Evolutionary conservation across 2,113 vertebrate species (phyloP).

Genomic region (Halcyon malimbica): DNA sequence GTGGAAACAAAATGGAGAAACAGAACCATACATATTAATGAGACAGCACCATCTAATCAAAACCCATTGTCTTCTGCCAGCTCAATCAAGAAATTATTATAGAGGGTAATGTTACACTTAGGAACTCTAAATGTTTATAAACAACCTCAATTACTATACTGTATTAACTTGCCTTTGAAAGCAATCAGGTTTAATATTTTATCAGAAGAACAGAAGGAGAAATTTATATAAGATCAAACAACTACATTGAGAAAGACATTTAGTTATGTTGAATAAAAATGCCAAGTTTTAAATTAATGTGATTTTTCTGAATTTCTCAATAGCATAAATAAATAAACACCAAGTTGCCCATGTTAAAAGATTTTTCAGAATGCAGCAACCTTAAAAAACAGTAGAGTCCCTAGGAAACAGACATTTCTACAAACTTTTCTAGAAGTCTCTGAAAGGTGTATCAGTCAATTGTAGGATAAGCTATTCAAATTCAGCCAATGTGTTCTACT

Average conservation of each 20-base stretch:
- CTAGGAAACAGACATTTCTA: background rate
- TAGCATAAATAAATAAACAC: background rate
- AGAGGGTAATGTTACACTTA: conserved; percentile 60
- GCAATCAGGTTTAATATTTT: conserved; percentile 61
- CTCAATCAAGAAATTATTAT: conserved; percentile 67
- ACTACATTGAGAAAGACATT: background rate
- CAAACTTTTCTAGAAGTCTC: background rate
- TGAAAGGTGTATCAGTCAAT: background rate
- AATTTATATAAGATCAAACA: conserved; percentile 14
- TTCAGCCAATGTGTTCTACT: background rate
- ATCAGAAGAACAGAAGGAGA: conserved; percentile 6
- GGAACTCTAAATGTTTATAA: conserved; percentile 67
- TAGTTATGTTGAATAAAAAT: background rate
- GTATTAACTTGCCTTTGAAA: conserved; percentile 28
- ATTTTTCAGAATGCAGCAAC: background rate
- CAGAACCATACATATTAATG: conserved; percentile 58
- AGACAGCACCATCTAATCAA: conserved; percentile 55
- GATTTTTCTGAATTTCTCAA: background rate
- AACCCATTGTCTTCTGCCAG: conserved; percentile 47
- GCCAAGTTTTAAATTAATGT: background rate
- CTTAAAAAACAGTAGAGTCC: background rate
- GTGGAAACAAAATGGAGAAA: conserved; percentile 23
- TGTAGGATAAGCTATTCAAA: background rate
- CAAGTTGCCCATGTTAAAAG: background rate
- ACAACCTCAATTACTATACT: conserved; percentile 48